Evolutionary conservation across 2,797 vertebrate species (phyloP), one percentile per base, ranked within the genome.

Genomic region (Triplophysa yarkandensis): DNA sequence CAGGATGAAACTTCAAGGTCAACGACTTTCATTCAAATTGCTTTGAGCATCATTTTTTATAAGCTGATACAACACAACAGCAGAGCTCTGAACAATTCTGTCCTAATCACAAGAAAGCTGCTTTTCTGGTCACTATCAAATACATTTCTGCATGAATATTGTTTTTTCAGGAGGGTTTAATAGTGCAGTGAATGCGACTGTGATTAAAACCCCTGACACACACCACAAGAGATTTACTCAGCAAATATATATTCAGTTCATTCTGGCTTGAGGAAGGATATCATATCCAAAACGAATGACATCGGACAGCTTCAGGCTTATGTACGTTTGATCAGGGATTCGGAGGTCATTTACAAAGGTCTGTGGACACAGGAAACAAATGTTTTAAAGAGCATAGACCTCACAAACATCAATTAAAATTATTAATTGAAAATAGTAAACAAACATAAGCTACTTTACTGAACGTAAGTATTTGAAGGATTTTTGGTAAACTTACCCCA

Each of bases 271-370:
- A 3, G 23, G 63, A 80, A 98, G 94, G 97, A 98, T 99, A 99
- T 99, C 98, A 1, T 99, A 99, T 85, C 98, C 98, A 0, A 99
- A 99, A 74, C 98, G 96, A 81, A 99, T 90, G 43, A 96, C 93
- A 1, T 99, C 98, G 0, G 95, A 97, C 81, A 98, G 92, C 85
- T 95, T 97, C 69, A 99, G 92, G 8, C 94, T 98, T 86, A 99
- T 92, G 84, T 99, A 98, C 1, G 95, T 98, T 92, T 99, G 97
- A 85, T 99, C 97, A 0, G 97, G 97, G 87, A 99, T 98, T 82
- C 97, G 93, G 34, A 97, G 90, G 0, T 99, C 98, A 23, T 99
- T 99, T 83, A 99, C 97, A 60, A 99, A 99, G 0, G 98, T 99
- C 98, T 99, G 74, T 5, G 81, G 81, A 64, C 83, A 78, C 6